A percentile compares a stretch with the other conserved stretches of the same genome.
phyloP scores from a whole-genome alignment of 2,888 invertebrate genomes.

The Diogma glabrata region DNA sequence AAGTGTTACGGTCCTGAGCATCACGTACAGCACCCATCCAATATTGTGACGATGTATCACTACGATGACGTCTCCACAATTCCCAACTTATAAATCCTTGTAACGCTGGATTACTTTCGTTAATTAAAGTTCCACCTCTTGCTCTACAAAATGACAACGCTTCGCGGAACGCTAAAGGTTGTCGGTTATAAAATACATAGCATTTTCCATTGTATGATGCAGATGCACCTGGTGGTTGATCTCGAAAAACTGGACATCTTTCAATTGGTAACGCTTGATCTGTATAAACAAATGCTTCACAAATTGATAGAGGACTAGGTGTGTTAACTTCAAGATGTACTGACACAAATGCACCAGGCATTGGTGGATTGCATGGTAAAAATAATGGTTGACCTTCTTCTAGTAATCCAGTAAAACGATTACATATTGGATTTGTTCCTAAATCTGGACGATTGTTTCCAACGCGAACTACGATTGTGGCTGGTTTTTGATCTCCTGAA shows the following conservation, averaged over 20 bases:
- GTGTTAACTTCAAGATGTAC: constrained; percentile 71
- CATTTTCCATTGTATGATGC: constrained; percentile 93
- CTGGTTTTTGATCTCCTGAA: constrained; percentile 62
- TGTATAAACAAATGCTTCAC: constrained; percentile 89
- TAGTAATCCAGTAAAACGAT: constrained; percentile 72
- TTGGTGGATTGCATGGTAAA: constrained; percentile 86
- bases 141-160: constrained; percentile 68
- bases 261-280: constrained; percentile 86
- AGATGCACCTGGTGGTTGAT: constrained; percentile 84
- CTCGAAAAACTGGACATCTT: constrained; percentile 82
- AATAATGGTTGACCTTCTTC: constrained; percentile 87
- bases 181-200: constrained; percentile 84
- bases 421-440: constrained; percentile 85
- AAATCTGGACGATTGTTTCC: constrained; percentile 88
- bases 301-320: constrained; percentile 72
- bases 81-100: constrained; percentile 95
- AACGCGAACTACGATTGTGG: constrained; percentile 78
- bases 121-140: constrained; percentile 74
- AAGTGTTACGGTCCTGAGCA: constrained; percentile 59
- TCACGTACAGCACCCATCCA: constrained; percentile 93
- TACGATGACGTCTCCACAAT: constrained; percentile 80
- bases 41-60: constrained; percentile 83
- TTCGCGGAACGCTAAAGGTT: constrained; percentile 68
- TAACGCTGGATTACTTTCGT: constrained; percentile 85
- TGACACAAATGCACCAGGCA: constrained; percentile 90